phyloP scores from a whole-genome alignment of 2,113 vertebrate genomes.

The Pitta sordida region DNA sequence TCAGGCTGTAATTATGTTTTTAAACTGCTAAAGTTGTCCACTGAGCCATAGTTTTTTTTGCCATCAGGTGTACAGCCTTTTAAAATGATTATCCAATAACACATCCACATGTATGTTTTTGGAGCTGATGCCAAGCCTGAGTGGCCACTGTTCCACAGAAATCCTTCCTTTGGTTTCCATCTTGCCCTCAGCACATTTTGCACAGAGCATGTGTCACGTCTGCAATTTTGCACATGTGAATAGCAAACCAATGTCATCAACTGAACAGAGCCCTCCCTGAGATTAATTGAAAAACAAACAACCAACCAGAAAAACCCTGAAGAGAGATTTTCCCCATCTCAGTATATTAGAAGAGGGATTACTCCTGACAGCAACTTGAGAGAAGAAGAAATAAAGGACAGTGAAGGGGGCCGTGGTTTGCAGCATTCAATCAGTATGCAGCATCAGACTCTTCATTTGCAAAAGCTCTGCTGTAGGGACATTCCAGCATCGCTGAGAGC shows the following conservation, averaged over 20 bases:
- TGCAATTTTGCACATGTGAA: not conserved
- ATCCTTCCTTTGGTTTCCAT: not conserved
- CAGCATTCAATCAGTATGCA: conserved; percentile 59
- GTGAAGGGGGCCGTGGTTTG: conserved; percentile 26
- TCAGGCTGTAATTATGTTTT: not conserved
- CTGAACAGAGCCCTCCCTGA: not conserved
- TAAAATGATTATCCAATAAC: not conserved
- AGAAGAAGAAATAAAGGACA: conserved; percentile 53
- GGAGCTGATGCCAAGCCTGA: not conserved
- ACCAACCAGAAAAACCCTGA: conserved; percentile 49
- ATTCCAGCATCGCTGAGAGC: conserved; percentile 24
- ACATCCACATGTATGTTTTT: not conserved
- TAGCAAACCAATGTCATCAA: conserved; percentile 15
- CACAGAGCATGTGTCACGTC: not conserved
- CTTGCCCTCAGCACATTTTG: not conserved
- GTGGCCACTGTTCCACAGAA: not conserved
- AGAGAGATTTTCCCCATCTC: conserved; percentile 64
- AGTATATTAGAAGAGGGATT: conserved; percentile 63
- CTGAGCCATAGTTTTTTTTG: not conserved
- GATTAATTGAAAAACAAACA: conserved; percentile 63
- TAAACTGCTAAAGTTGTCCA: not conserved
- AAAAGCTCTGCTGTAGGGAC: conserved; percentile 32
- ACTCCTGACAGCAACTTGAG: conserved; percentile 58
- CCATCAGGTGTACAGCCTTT: not conserved
- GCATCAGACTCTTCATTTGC: conserved; percentile 50